Conservation (phyloP, 2,113 vertebrate genomes). For the Pteropus alecto region DNA sequence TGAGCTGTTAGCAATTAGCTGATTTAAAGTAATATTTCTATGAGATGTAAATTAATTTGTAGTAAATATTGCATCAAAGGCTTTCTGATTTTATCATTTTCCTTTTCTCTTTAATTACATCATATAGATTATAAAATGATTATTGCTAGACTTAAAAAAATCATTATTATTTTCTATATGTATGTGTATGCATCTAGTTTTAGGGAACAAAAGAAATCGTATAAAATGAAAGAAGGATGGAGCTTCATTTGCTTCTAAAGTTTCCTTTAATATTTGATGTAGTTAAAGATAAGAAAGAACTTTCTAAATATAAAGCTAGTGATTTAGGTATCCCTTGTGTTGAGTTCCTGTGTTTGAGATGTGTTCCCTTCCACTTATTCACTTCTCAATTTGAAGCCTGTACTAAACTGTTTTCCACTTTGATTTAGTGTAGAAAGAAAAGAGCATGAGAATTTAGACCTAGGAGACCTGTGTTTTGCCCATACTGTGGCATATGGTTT, state of each 20-base stretch:
- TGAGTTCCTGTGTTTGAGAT: neutral
- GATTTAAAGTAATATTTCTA: neutral
- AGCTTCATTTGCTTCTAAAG: neutral
- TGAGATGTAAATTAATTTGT: neutral
- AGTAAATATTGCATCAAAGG: neutral
- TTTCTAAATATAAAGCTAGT: conserved; percentile 17
- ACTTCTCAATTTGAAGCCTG: neutral
- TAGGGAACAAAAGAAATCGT: neutral
- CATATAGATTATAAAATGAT: neutral
- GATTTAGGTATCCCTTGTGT: neutral
- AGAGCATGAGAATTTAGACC: neutral
- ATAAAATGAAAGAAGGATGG: neutral
- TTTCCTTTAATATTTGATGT: neutral
- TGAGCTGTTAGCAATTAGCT: neutral
- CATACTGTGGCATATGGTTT: neutral
- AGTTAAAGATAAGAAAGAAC: neutral
- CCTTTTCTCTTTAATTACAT: neutral
- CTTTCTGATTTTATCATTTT: conserved; percentile 21
- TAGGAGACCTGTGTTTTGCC: neutral
- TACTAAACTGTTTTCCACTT: neutral
- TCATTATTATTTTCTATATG: neutral
- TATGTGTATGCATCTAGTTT: neutral
- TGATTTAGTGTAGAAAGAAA: neutral
- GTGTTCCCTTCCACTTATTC: neutral
- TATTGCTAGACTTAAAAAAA: neutral